These are phyloP conservation scores for Harpalus rufipes DNA, from an alignment of 2,888 invertebrate species.

Conservation along the genomic window DNA sequence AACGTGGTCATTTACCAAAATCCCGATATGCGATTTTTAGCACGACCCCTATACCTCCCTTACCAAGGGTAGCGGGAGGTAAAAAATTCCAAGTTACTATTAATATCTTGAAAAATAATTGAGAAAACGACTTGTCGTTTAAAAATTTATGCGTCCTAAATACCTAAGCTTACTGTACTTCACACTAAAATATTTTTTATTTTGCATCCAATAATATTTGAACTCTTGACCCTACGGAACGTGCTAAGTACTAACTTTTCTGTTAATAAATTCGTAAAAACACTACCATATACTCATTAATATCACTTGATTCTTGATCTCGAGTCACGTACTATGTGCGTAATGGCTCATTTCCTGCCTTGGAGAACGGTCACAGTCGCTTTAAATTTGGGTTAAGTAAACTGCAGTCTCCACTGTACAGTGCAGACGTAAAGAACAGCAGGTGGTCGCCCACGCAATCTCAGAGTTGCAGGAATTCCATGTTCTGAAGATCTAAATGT, in stretches of 20 bases:
- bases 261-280: background rate
- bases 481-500: conserved; percentile 20
- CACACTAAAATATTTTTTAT: too few species aligned
- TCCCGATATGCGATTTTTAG: too few species aligned
- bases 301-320: background rate
- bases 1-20: too few species aligned
- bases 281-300: background rate
- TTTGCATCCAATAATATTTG: too few species aligned
- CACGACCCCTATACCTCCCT: too few species aligned
- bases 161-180: too few species aligned
- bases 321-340: background rate
- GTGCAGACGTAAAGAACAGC: background rate
- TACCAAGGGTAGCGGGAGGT: too few species aligned
- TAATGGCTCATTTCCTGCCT: background rate
- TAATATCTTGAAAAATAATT: too few species aligned
- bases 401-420: background rate
- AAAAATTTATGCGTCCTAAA: too few species aligned
- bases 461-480: background rate
- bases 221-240: background rate
- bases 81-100: too few species aligned
- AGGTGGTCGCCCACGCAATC: background rate
- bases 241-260: background rate
- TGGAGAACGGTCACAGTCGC: background rate
- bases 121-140: too few species aligned
- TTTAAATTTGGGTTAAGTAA: background rate